Percentiles rank a stretch among this genome's conserved stretches.
Evolutionary conservation across 2,797 vertebrate genomes (phyloP).

Genomic region (Propithecus deckenii): DNA sequence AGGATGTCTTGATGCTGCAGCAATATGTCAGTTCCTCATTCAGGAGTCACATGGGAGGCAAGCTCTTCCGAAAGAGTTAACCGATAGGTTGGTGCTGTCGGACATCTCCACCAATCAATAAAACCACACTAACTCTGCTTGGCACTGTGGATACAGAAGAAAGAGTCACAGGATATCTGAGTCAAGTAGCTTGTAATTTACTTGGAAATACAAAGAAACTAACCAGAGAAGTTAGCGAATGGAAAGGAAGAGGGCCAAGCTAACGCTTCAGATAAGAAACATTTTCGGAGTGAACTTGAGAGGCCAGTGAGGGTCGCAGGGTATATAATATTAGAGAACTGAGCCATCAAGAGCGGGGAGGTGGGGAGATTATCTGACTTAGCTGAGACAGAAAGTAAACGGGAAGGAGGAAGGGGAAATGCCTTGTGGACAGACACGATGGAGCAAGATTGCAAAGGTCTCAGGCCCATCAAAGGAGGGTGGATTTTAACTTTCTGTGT

Average conservation of each 20-base stretch:
- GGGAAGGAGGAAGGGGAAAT: not conserved
- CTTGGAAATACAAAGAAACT: conserved; percentile 64
- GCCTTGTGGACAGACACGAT: not conserved
- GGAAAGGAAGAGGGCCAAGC: not conserved
- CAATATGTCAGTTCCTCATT: not conserved
- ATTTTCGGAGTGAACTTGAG: conserved; percentile 6
- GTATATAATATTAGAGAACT: not conserved
- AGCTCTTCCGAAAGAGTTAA: not conserved
- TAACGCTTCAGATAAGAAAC: conserved; percentile 45
- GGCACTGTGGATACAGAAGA: not conserved
- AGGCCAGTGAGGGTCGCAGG: not conserved
- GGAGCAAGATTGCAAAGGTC: not conserved
- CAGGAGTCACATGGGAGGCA: not conserved
- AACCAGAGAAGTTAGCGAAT: conserved; percentile 50
- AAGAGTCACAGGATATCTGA: not conserved
- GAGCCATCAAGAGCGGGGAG: not conserved
- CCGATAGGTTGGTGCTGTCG: not conserved
- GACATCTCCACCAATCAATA: not conserved
- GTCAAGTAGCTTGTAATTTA: conserved; percentile 47
- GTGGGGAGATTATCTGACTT: not conserved
- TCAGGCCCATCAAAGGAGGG: not conserved
- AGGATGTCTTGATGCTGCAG: not conserved
- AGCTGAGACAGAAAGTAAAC: not conserved
- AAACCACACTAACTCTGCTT: not conserved
- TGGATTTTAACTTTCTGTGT: conserved; percentile 3